Evolutionary conservation across 1,140 invertebrate genomes (phyloP).

Genomic region (Eueides isabella): DNA sequence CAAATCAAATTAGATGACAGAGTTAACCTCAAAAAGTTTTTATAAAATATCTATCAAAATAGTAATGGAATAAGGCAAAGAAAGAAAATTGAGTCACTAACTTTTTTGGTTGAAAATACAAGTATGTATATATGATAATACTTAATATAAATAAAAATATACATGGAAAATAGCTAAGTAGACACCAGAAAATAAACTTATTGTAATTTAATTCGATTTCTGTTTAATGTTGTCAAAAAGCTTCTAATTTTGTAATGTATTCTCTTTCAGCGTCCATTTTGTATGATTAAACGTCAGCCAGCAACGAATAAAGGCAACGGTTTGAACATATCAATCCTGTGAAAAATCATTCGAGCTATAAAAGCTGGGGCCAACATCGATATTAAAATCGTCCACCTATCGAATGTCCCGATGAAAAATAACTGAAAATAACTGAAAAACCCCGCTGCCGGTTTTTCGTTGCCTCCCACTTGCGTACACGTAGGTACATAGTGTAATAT

Average conservation of each 20-base stretch:
- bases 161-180: too few species aligned
- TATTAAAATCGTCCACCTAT: slow-evolving; percentile 46
- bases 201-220: neutral
- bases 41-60: too few species aligned
- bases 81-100: too few species aligned
- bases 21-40: too few species aligned
- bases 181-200: neutral
- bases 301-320: slow-evolving; percentile 2
- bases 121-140: too few species aligned
- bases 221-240: neutral
- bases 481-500: slow-evolving; percentile 15
- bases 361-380: slow-evolving; percentile 38
- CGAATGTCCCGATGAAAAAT: slow-evolving; percentile 46
- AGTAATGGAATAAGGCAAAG: too few species aligned
- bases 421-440: slow-evolving; percentile 42
- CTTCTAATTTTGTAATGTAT: slow-evolving; percentile 19
- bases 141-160: too few species aligned
- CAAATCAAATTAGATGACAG: too few species aligned
- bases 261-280: slow-evolving; percentile 18
- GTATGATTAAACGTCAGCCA: slow-evolving; percentile 4
- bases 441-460: slow-evolving; percentile 47
- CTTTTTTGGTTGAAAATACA: too few species aligned
- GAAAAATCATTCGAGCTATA: slow-evolving; percentile 31
- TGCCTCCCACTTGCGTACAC: slow-evolving; percentile 32
- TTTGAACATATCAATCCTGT: slow-evolving; percentile 24